Conservation (phyloP, 2,888 invertebrate species). For the Teinopalpus imperialis region DNA sequence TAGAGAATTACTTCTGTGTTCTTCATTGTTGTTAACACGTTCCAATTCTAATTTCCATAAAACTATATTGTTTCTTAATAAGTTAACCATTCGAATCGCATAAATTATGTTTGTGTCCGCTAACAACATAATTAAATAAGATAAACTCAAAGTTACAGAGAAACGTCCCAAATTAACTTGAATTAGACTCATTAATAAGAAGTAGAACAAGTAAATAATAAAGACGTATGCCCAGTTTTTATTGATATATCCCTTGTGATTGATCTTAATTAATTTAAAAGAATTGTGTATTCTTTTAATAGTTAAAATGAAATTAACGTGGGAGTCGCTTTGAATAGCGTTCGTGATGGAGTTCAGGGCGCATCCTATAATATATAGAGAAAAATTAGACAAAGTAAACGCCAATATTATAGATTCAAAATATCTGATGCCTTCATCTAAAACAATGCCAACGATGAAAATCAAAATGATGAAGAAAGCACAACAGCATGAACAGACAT, state of each 20-base stretch:
- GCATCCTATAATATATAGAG: background rate
- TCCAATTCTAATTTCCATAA: slow-evolving; percentile 1
- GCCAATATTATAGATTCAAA: background rate
- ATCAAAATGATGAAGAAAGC: background rate
- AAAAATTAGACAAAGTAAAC: background rate
- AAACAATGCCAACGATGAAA: background rate
- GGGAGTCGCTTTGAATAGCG: background rate
- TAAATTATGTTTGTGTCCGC: slow-evolving; percentile 6
- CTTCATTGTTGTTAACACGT: background rate
- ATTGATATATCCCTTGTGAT: background rate
- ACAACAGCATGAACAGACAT: background rate
- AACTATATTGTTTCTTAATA: background rate
- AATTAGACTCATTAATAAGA: no score
- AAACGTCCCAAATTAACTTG: no score
- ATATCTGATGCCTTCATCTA: background rate
- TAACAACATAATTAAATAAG: background rate
- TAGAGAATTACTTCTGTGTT: background rate
- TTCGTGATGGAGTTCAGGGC: background rate
- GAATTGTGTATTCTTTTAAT: background rate
- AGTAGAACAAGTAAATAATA: background rate
- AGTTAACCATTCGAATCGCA: slow-evolving; percentile 1
- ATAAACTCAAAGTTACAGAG: background rate
- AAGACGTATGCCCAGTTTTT: slow-evolving; percentile 1
- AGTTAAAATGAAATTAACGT: slow-evolving; percentile 1
- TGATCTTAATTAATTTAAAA: background rate